Conservation (phyloP, 2,797 vertebrate species). For the Podargus strigoides region DNA sequence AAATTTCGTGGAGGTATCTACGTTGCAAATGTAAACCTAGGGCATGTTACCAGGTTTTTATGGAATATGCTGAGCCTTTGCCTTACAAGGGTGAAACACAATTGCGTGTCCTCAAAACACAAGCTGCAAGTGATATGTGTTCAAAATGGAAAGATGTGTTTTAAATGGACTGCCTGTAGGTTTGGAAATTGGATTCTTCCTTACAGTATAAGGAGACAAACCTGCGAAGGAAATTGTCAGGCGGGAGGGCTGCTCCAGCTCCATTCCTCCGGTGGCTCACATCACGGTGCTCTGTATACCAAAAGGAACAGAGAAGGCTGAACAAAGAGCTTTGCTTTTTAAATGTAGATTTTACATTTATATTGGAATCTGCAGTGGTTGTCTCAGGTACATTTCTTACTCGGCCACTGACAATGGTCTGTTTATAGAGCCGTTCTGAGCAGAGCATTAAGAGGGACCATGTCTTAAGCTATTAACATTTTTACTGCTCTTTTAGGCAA, state of each 20-base stretch:
- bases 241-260: background rate
- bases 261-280: background rate
- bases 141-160: slow-evolving; percentile 18
- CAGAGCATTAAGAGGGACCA: background rate
- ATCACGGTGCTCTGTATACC: background rate
- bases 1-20: background rate
- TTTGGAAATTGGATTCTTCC: slow-evolving; percentile 40
- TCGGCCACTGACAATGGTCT: background rate
- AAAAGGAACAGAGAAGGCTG: background rate
- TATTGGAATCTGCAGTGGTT: background rate
- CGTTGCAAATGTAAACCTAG: background rate
- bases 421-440: background rate
- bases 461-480: background rate
- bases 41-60: background rate
- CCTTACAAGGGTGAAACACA: background rate
- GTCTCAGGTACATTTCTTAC: background rate
- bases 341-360: background rate
- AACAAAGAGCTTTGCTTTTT: background rate
- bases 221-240: background rate
- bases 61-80: background rate
- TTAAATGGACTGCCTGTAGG: slow-evolving; percentile 25
- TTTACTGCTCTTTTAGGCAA: background rate
- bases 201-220: background rate
- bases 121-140: background rate
- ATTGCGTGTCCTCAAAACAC: background rate